These are phyloP conservation scores for Trissolcus brochymenae DNA, from an alignment of 2,888 invertebrate species.

Conservation along the genomic window DNA sequence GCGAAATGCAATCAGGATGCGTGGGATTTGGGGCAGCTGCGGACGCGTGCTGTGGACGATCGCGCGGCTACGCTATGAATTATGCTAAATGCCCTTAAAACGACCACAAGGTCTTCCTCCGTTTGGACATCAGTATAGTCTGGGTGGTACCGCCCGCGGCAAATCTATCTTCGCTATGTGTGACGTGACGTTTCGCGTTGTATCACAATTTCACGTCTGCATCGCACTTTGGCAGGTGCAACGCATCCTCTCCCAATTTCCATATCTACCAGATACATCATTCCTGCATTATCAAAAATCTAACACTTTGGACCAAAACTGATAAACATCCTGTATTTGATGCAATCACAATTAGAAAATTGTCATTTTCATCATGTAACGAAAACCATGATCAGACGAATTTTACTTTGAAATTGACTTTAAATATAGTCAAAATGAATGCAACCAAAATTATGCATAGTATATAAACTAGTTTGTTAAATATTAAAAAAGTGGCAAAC, in stretches of 20 bases:
- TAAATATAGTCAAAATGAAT: too few species aligned
- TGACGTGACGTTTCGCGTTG: slow-evolving; percentile 39
- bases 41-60: slow-evolving; percentile 67
- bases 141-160: slow-evolving; percentile 49
- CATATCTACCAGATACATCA: too few species aligned
- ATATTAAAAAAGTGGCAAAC: too few species aligned
- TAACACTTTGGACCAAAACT: too few species aligned
- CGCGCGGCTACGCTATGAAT: slow-evolving; percentile 43
- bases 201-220: slow-evolving; percentile 33
- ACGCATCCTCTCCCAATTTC: neutral
- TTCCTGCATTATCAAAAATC: too few species aligned
- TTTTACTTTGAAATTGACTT: too few species aligned
- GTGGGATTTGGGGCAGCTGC: slow-evolving; percentile 73
- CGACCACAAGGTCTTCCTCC: slow-evolving; percentile 53
- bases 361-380: too few species aligned
- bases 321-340: too few species aligned
- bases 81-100: slow-evolving; percentile 56
- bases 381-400: too few species aligned
- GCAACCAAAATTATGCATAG: too few species aligned
- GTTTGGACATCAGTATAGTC: slow-evolving; percentile 40
- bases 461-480: too few species aligned
- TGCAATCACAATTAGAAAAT: too few species aligned
- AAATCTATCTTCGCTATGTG: slow-evolving; percentile 43
- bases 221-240: neutral
- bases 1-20: slow-evolving; percentile 67